phyloP scores from a whole-genome alignment of 2,113 vertebrate genomes.

The Thalassarche chlororhynchos region DNA sequence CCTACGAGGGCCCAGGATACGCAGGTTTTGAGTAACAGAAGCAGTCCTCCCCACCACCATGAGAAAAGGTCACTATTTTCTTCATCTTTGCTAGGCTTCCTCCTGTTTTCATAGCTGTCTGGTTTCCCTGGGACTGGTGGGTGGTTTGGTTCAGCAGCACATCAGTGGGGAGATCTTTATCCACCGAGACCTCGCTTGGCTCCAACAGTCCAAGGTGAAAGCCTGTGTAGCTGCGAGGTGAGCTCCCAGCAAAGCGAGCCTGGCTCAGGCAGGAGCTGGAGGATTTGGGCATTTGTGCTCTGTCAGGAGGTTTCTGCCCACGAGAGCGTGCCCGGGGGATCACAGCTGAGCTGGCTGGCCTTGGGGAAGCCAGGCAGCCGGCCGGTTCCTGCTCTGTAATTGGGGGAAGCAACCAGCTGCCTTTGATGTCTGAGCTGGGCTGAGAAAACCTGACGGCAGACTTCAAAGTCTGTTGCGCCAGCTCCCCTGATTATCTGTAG shows the following conservation, averaged over 20 bases:
- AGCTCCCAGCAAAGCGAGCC: not conserved
- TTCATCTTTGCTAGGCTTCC: not conserved
- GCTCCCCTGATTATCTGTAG: slow-evolving; percentile 37
- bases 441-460: slow-evolving; percentile 42
- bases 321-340: rapidly evolving
- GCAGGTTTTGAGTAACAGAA: not conserved
- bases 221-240: rapidly evolving
- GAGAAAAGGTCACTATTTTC: not conserved
- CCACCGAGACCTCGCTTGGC: rapidly evolving
- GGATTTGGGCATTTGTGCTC: not conserved
- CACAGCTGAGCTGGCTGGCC: not conserved
- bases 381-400: not conserved
- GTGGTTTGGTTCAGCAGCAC: not conserved
- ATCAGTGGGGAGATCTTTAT: not conserved
- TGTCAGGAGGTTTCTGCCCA: not conserved
- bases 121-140: not conserved
- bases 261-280: not conserved
- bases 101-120: not conserved
- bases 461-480: slow-evolving; percentile 35
- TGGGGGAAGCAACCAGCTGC: slow-evolving; percentile 23
- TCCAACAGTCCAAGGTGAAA: not conserved
- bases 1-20: rapidly evolving
- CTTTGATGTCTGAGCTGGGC: slow-evolving; percentile 53
- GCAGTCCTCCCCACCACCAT: not conserved
- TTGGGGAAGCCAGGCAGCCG: not conserved